Percentiles rank a stretch among this genome's conserved stretches.
phyloP scores from a whole-genome alignment of 2,888 invertebrate genomes.

The Ariolimax columbianus region DNA sequence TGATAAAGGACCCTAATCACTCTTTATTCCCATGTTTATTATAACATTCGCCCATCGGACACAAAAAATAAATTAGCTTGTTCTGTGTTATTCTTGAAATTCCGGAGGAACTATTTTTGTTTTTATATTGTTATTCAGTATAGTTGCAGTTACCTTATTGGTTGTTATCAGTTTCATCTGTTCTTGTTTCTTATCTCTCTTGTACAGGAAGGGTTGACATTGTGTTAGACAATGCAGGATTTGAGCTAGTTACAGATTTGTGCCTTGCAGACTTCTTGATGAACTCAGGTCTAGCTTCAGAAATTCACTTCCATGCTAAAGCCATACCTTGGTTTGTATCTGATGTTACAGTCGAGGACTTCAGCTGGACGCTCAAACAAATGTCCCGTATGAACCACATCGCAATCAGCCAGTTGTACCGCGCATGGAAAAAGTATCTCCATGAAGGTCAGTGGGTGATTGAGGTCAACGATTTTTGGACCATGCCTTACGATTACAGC shows the following conservation, averaged over 20 bases:
- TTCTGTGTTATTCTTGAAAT: neutral
- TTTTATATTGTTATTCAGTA: neutral
- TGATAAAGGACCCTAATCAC: too few relatives aligned
- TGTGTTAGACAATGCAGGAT: conserved; percentile 94
- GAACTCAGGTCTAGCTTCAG: conserved; percentile 82
- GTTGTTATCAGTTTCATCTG: neutral
- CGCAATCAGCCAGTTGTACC: conserved; percentile 64
- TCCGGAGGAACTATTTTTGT: neutral
- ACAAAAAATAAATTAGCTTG: too few relatives aligned
- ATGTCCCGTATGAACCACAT: conserved; percentile 66
- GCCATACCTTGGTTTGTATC: conserved; percentile 97
- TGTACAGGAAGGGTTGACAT: conserved; percentile 68
- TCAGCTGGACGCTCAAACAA: conserved; percentile 84
- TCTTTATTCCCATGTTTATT: too few relatives aligned
- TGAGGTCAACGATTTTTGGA: conserved; percentile 86
- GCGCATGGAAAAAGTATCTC: conserved; percentile 82
- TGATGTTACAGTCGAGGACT: conserved; percentile 89
- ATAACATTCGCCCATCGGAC: too few relatives aligned
- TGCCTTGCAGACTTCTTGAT: conserved; percentile 90
- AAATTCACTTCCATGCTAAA: conserved; percentile 91
- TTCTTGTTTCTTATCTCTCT: neutral
- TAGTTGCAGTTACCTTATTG: neutral
- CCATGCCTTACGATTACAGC: conserved; percentile 87
- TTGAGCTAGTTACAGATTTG: conserved; percentile 93
- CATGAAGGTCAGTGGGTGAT: conserved; percentile 67